Base-by-base conservation (phyloP, 1,140 invertebrate species). In the Hyles vespertilio region DNA sequence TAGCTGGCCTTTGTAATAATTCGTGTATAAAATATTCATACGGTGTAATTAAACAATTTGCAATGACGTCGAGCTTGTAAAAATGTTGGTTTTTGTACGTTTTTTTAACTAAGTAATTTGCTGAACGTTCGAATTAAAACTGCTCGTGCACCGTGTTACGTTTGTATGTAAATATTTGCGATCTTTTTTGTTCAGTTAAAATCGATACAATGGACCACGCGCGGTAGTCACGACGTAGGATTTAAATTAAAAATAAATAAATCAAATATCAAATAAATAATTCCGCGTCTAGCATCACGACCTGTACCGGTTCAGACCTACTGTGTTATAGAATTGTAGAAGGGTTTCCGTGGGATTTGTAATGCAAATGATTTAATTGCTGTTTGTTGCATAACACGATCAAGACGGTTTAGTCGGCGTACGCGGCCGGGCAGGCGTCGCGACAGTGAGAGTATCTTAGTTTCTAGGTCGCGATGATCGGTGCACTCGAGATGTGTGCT, bases 401-500 rank as follows among this genome's bases (percentile, higher is more conserved):
- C 40, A 34, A 43, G 10, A 34, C 10, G 50, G 32, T 34, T 51
- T 11, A 43, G n/a, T n/a, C 5, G 22, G 32, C 9, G 36, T 51
- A 8, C 33, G 48, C 12, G 12, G 12, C n/a, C 11, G 48, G 22
- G 36, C 47, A 46, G 47, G 40, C 36, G 34, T 48, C 47, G 69
- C 58, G 71, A 70, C 73, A 84, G 81, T 79, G 80, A 84, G 80
- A 85, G 81, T 86, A 67, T 73, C 72, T 72, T 56, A 58, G 65
- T 82, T 80, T 75, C 74, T 87, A 77, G 84, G 84, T 77, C 81
- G 69, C 62, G 65, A 72, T 74, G 69, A 74, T 78, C 79, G 61
- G 66, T 63, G 66, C 59, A 49, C 47, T 45, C 51, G 61, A 61
- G 55, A 45, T 56, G 52, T 36, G 54, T 40, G 53, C 33, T 59